These are phyloP conservation scores for Heterodera filipjevi DNA, from an alignment of 2,888 invertebrate genomes.

Conservation along the genomic window DNA sequence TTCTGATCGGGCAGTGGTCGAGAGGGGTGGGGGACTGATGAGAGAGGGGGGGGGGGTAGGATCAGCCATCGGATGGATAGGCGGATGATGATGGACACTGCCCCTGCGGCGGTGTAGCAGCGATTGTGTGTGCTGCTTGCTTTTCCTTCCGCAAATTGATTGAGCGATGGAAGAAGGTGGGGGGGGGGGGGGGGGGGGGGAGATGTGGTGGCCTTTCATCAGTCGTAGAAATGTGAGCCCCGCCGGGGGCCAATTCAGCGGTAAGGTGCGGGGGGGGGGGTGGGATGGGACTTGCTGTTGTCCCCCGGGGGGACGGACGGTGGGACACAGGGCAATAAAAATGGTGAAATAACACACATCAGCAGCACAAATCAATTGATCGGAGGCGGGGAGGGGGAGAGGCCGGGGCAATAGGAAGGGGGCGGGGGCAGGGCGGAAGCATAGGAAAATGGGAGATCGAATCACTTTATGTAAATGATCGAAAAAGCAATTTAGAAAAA, in stretches of 20 bases:
- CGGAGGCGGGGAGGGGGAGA: neutral
- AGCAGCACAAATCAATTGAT: neutral
- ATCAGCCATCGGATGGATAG: neutral
- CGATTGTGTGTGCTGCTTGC: neutral
- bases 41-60: neutral
- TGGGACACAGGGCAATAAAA: neutral
- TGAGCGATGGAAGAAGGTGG: neutral
- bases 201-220: neutral
- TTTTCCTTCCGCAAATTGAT: slow-evolving; percentile 7
- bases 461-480: too few relatives aligned
- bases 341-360: neutral
- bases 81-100: neutral
- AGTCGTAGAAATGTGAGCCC: neutral
- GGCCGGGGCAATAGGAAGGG: neutral
- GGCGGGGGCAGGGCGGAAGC: neutral
- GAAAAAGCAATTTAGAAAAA: too few relatives aligned
- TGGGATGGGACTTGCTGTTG: neutral
- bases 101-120: too few relatives aligned
- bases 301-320: neutral
- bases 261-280: neutral
- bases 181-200: too few relatives aligned
- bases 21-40: too few relatives aligned
- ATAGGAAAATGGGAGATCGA: too few relatives aligned
- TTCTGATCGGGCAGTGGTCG: neutral
- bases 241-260: too few relatives aligned